Conservation (phyloP, 2,113 vertebrate genomes). For the Bombycilla garrulus region DNA sequence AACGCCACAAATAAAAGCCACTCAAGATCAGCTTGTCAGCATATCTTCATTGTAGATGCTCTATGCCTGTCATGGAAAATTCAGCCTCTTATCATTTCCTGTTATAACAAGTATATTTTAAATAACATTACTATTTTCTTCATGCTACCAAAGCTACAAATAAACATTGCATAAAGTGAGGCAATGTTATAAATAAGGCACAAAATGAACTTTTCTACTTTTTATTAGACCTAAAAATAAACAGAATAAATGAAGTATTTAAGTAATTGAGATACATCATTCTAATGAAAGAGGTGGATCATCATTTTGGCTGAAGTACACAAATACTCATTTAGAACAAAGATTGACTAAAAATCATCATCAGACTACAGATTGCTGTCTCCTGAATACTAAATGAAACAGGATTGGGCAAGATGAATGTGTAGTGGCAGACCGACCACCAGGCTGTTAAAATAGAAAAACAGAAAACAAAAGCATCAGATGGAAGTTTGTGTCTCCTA, state of each 20-base stretch:
- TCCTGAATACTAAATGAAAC: background rate
- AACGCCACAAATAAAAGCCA: background rate
- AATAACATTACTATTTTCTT: background rate
- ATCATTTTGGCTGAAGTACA: background rate
- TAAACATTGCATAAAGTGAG: background rate
- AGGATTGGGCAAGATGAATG: background rate
- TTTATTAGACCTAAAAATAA: background rate
- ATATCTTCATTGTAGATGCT: background rate
- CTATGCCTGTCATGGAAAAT: background rate
- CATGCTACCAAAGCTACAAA: background rate
- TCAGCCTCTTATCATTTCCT: background rate
- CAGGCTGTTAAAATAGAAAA: background rate
- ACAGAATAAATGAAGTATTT: background rate
- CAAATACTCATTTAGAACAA: background rate
- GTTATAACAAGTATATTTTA: background rate
- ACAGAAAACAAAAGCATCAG: background rate
- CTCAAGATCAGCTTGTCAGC: background rate
- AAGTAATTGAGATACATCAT: background rate
- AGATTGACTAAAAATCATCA: background rate
- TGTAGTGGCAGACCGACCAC: background rate
- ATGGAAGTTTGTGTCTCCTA: background rate
- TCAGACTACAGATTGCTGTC: background rate
- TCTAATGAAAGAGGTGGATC: background rate
- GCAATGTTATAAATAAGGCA: background rate
- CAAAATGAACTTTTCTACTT: background rate